A percentile compares a stretch with the other conserved stretches of the same genome.
phyloP scores from a whole-genome alignment of 2,797 vertebrate species.

The Eleutherodactylus coqui region DNA sequence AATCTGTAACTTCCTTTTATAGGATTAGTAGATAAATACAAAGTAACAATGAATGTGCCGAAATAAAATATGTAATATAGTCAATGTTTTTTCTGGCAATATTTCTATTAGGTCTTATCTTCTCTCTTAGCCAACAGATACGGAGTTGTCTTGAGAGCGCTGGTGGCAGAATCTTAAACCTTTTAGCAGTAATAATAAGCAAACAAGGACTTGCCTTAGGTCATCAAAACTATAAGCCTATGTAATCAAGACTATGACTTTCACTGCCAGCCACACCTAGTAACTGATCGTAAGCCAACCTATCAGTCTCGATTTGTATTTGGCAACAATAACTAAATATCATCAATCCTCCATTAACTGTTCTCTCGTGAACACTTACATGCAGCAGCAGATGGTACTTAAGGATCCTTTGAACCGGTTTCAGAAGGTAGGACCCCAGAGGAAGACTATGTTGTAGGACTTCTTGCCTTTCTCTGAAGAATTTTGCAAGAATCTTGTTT shows the following conservation, averaged over 20 bases:
- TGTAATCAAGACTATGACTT: slow-evolving; percentile 37
- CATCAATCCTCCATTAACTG: not conserved
- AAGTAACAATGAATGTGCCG: not conserved
- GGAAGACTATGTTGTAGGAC: slow-evolving; percentile 91
- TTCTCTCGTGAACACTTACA: slow-evolving; percentile 74
- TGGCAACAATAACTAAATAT: not conserved
- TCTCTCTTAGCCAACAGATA: not conserved
- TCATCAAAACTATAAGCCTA: slow-evolving; percentile 36
- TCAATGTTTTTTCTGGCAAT: slow-evolving; percentile 18
- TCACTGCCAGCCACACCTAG: slow-evolving; percentile 36
- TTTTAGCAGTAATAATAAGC: slow-evolving; percentile 31
- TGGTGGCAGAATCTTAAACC: not conserved
- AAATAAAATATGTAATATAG: not conserved
- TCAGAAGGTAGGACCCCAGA: slow-evolving; percentile 96
- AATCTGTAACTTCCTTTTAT: not conserved
- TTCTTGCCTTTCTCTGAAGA: slow-evolving; percentile 95
- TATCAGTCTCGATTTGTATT: not conserved
- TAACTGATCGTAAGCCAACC: slow-evolving; percentile 25
- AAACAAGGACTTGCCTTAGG: slow-evolving; percentile 46
- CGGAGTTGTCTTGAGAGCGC: not conserved
- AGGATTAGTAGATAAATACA: not conserved
- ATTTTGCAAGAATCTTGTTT: slow-evolving; percentile 92
- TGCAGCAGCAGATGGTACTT: slow-evolving; percentile 98
- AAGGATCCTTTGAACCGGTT: slow-evolving; percentile 97
- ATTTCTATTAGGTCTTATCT: not conserved